Conservation (phyloP, 2,113 vertebrate species). For the Eonycteris spelaea region DNA sequence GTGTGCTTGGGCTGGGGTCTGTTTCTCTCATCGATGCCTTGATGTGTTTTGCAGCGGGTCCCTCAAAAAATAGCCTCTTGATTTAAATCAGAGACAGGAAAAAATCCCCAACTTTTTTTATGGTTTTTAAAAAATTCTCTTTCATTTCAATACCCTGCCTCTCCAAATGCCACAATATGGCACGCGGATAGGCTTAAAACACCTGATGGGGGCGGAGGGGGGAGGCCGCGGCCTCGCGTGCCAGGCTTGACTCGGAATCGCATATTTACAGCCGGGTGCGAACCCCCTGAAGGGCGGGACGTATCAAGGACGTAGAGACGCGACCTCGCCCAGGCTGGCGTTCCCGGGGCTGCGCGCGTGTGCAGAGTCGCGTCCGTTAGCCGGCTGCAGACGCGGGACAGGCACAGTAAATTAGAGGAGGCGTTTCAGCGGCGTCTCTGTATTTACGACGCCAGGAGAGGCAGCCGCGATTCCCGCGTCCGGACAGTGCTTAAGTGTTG, state of each 20-base stretch:
- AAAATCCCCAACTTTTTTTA: constrained; percentile 47
- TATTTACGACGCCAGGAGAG: constrained; percentile 81
- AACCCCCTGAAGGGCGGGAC: constrained; percentile 80
- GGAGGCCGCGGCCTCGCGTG: constrained; percentile 67
- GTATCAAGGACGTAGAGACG: constrained; percentile 80
- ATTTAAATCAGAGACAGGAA: constrained; percentile 54
- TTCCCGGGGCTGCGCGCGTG: constrained; percentile 53
- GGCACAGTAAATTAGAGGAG: constrained; percentile 82
- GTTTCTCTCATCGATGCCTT: background rate
- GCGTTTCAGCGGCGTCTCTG: constrained; percentile 79
- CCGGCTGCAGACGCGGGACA: constrained; percentile 85
- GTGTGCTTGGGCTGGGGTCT: background rate
- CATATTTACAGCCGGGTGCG: constrained; percentile 81
- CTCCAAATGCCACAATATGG: background rate
- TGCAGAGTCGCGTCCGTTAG: constrained; percentile 69
- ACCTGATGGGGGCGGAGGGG: background rate
- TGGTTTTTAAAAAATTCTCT: background rate
- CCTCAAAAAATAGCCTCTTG: constrained; percentile 42
- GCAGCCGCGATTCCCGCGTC: constrained; percentile 80
- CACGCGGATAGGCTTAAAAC: background rate
- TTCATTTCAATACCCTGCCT: background rate
- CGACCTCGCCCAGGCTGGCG: constrained; percentile 63
- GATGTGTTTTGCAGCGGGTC: background rate
- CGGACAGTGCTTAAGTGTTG: constrained; percentile 81
- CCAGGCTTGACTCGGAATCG: constrained; percentile 78